phyloP scores from a whole-genome alignment of 2,113 vertebrate species.

The Illadopsis cleaveri region DNA sequence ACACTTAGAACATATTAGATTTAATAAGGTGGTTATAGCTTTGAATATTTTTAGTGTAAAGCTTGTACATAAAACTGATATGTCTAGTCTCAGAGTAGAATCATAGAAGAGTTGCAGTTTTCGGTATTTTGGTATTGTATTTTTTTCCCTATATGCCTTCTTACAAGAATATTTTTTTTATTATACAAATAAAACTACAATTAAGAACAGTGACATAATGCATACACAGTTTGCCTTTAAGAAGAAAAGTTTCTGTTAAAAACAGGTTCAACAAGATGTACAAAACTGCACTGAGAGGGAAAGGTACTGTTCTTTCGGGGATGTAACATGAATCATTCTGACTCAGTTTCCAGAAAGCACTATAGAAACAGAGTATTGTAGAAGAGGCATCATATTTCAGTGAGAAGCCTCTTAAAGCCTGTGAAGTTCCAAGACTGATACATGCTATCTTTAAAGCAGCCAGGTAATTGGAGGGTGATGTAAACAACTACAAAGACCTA shows the following conservation, averaged over 20 bases:
- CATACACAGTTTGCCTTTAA: not conserved
- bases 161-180: not conserved
- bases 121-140: not conserved
- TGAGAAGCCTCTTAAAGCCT: not conserved
- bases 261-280: not conserved
- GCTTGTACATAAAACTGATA: not conserved
- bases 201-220: not conserved
- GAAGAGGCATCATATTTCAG: not conserved
- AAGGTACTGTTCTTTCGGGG: not conserved
- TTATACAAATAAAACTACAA: not conserved
- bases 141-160: not conserved
- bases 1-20: not conserved
- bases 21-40: not conserved
- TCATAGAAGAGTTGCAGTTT: not conserved
- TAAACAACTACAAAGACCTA: not conserved
- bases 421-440: not conserved
- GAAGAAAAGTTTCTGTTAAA: not conserved
- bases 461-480: not conserved
- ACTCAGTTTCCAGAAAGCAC: not conserved
- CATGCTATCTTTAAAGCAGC: conserved; percentile 8
- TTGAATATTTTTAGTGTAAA: not conserved
- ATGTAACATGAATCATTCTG: not conserved
- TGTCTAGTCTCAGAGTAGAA: not conserved
- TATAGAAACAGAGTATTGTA: not conserved
- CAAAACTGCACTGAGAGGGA: not conserved